Evolutionary conservation across 2,797 vertebrate species (phyloP).

Genomic region (Manis pentadactyla): DNA sequence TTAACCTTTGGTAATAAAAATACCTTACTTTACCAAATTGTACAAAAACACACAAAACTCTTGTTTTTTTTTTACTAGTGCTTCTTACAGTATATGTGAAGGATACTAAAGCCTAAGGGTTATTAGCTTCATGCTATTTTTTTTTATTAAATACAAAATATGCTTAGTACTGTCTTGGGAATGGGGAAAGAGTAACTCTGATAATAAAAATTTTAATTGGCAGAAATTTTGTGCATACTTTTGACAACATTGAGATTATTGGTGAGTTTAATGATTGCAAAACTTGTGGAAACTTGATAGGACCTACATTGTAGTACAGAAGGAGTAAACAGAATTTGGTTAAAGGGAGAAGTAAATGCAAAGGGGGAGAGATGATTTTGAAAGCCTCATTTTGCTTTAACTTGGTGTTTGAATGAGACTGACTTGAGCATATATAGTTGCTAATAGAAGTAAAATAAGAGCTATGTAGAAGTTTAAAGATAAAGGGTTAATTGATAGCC

Average conservation of each 20-base stretch:
- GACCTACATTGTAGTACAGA: not conserved
- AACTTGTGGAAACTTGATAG: not conserved
- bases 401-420: not conserved
- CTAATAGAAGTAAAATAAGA: not conserved
- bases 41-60: not conserved
- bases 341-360: not conserved
- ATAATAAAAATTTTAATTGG: conserved; percentile 23
- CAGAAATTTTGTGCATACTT: not conserved
- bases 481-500: not conserved
- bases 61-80: not conserved
- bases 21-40: not conserved
- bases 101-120: not conserved
- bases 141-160: not conserved
- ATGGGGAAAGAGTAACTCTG: not conserved
- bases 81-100: not conserved
- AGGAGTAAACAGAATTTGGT: not conserved
- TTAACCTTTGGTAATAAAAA: not conserved
- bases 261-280: not conserved
- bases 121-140: not conserved
- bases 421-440: not conserved
- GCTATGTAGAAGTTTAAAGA: not conserved
- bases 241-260: not conserved
- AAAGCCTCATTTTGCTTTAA: not conserved
- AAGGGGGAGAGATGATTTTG: not conserved
- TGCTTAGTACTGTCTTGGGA: not conserved